phyloP scores from a whole-genome alignment of 64 coral and sea anemone species.

The Montipora cactus region DNA sequence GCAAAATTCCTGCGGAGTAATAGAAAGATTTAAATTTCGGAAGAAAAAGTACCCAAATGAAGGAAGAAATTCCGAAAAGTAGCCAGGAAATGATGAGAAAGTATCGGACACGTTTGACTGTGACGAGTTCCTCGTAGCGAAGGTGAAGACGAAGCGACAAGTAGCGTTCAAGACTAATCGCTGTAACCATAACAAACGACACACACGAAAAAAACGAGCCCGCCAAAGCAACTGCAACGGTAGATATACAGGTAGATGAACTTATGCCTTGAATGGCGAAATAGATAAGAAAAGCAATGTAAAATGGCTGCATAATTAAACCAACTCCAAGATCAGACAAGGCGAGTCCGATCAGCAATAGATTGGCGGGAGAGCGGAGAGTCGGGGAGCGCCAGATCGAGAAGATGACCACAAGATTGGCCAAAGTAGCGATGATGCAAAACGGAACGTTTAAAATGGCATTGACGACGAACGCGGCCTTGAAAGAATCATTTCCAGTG shows the following conservation, averaged over 20 bases:
- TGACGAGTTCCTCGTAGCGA: slow-evolving; percentile 49
- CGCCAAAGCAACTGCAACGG: background rate
- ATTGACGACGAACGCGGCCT: slow-evolving; percentile 23
- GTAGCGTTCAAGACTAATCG: slow-evolving; percentile 61
- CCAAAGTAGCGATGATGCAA: slow-evolving; percentile 20
- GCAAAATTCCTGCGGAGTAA: slow-evolving; percentile 2
- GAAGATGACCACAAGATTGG: slow-evolving; percentile 32
- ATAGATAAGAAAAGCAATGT: background rate
- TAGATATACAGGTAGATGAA: background rate
- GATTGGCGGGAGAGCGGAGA: slow-evolving; percentile 19
- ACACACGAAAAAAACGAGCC: slow-evolving; percentile 18
- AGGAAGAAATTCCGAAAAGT: slow-evolving; percentile 19
- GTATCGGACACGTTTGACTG: slow-evolving; percentile 2
- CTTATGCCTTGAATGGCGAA: background rate
- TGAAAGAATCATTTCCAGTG: slow-evolving; percentile 15
- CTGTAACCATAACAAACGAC: slow-evolving; percentile 57
- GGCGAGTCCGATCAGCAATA: slow-evolving; percentile 43
- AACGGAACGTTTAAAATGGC: slow-evolving; percentile 23
- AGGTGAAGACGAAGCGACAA: slow-evolving; percentile 55
- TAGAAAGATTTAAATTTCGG: slow-evolving; percentile 12
- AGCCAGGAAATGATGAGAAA: slow-evolving; percentile 57
- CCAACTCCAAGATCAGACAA: slow-evolving; percentile 56
- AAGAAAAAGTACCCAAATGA: slow-evolving; percentile 13
- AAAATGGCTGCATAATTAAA: slow-evolving; percentile 44
- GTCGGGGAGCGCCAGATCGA: slow-evolving; percentile 28